A percentile compares a stretch with the other conserved stretches of the same genome.
Conservation (phyloP, 2,113 vertebrate species). For the Bothrops jararaca region DNA sequence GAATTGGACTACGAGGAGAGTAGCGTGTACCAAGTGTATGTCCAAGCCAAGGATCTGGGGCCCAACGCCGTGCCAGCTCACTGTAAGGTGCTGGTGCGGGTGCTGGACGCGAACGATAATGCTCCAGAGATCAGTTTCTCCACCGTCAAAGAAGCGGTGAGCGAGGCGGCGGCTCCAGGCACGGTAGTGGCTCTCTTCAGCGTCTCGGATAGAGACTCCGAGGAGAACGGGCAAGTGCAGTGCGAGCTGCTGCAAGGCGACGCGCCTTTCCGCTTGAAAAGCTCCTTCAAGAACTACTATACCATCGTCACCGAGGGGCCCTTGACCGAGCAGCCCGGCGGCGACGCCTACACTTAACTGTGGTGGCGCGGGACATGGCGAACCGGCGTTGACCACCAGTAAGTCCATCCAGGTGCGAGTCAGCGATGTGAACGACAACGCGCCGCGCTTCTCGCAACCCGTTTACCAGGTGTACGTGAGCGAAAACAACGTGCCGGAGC, state of each 20-base stretch:
- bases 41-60: slow-evolving; percentile 94
- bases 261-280: slow-evolving; percentile 91
- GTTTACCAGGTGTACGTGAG: slow-evolving; percentile 94
- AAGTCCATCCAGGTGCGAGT: slow-evolving; percentile 93
- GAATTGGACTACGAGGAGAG: slow-evolving; percentile 95
- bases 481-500: slow-evolving; percentile 95
- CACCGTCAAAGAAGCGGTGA: slow-evolving; percentile 93
- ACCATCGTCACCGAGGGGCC: slow-evolving; percentile 92
- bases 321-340: slow-evolving; percentile 83
- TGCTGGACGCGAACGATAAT: slow-evolving; percentile 92
- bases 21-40: slow-evolving; percentile 88
- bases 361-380: slow-evolving; percentile 86
- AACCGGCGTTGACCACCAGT: slow-evolving; percentile 84
- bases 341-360: slow-evolving; percentile 88
- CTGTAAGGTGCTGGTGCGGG: slow-evolving; percentile 92
- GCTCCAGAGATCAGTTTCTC: slow-evolving; percentile 96
- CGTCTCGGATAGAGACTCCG: slow-evolving; percentile 90
- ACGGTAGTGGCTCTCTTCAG: slow-evolving; percentile 94
- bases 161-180: slow-evolving; percentile 88
- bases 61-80: slow-evolving; percentile 94
- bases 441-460: slow-evolving; percentile 88
- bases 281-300: slow-evolving; percentile 93
- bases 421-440: slow-evolving; percentile 95
- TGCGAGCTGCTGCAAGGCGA: slow-evolving; percentile 91
- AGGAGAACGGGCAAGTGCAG: slow-evolving; percentile 90